Base-by-base conservation (phyloP, 2,797 vertebrate genomes). In the Sebastes taczanowskii region DNA sequence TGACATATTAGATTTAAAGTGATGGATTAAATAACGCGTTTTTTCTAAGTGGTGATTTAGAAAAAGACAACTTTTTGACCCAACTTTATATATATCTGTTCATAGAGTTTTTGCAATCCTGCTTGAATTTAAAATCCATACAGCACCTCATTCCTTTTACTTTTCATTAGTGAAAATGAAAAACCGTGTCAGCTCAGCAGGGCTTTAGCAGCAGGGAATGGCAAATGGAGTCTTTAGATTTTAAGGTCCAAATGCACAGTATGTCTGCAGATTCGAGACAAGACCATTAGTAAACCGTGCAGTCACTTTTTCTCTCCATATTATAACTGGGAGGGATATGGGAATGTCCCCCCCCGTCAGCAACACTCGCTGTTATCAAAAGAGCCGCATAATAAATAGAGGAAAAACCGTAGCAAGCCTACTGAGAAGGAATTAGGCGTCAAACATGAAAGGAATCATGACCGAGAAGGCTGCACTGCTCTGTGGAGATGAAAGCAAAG, bases 111-210 rank as follows among this genome's bases (percentile, higher is more conserved):
- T 74, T 62, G 25, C 27, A 30, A 29, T 60, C 35, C 46, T 52
- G 65, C 69, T 72, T 25, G 23, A 60, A 68, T 76, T 65, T 61
- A 25, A 77, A 70, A 79, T 84, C 76, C 69, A 74, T 49, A 30
- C 6, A 16, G 74, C 63, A 69, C 65, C 56, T 46, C 20, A 27
- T 73, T 79, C 61, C 60, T 74, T 61, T 78, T 49, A 29, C 59
- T 73, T 84, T 86, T 83, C 80, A 77, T 86, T 77, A 72, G 52
- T n/a, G 59, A 46, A 79, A 42, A 65, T 30, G 58, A 73, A 70
- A 86, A 83, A 84, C 6, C 55, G 66, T 84, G 89, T 86, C 77
- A 71, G 85, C 86, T 76, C 88, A 85, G 88, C 49, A 32, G 83
- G 88, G 79, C 75, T 77, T 82, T 11, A 32, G 63, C 77, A 63